Evolutionary conservation across 2,113 vertebrate species (phyloP).

Genomic region (Peromyscus maniculatus): DNA sequence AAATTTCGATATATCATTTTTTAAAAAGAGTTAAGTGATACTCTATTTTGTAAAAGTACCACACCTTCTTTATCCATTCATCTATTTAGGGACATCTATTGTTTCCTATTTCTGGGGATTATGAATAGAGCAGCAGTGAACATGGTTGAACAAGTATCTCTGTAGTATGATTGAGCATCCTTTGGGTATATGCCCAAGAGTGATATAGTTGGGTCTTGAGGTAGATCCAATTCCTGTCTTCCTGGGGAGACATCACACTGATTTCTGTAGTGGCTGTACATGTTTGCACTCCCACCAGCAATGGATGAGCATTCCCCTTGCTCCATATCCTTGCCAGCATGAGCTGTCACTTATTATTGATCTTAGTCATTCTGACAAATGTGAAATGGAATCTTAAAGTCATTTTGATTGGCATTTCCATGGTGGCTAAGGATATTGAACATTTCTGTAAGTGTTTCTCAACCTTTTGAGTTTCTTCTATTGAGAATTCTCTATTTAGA

Average conservation of each 20-base stretch:
- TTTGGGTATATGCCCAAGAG: neutral
- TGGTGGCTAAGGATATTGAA: neutral
- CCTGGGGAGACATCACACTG: rapidly evolving
- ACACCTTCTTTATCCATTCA: neutral
- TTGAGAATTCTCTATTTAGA: neutral
- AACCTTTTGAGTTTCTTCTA: neutral
- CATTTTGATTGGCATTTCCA: neutral
- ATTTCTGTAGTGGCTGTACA: neutral
- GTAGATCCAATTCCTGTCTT: neutral
- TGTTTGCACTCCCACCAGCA: neutral
- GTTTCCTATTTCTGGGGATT: neutral
- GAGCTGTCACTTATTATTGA: neutral
- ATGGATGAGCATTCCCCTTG: neutral
- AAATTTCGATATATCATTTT: neutral
- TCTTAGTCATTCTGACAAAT: neutral
- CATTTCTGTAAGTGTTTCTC: neutral
- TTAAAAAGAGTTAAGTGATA: neutral
- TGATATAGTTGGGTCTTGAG: neutral
- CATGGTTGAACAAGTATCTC: neutral
- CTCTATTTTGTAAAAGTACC: neutral
- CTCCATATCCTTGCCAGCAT: neutral
- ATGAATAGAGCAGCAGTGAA: neutral
- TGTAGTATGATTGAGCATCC: neutral
- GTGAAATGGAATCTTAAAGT: neutral
- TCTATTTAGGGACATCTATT: neutral